Base-by-base conservation (phyloP, 2,113 vertebrate genomes). In the Ptyas mucosa region DNA sequence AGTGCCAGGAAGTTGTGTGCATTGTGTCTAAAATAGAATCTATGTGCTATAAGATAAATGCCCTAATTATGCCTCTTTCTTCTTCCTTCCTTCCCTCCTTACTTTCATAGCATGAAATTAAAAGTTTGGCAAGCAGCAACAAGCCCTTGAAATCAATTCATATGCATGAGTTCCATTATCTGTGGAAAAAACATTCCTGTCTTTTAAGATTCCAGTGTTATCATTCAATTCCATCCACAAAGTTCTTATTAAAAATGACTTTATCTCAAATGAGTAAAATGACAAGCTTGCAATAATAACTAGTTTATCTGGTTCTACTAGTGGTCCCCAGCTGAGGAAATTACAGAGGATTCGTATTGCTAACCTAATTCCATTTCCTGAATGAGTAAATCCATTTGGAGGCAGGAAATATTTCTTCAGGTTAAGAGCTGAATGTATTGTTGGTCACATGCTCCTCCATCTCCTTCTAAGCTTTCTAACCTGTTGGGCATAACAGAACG, bases 161-260 rank as follows among this genome's bases (percentile, higher is more conserved):
- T 88, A 93, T 94, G 1, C 12, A 39, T 0, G 0, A 88, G 39
- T 94, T 90, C 90, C 91, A 46, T 69, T 58, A 93, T 95, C 93
- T 58, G 24, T 89, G 39, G 5, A 18, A 95, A 89, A 94, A 94
- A 94, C 64, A 69, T n/a, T 15, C 64, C 46, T 92, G 21, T 95
- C 92, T 94, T 94, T 89, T 93, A 49, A 95, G 23, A 93, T 57
- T 24, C 12, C 54, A 29, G 88, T 57, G 81, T 91, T 94, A 93
- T 75, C 85, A 90, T 94, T 94, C 54, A 94, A 95, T 94, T 91
- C 90, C 51, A 92, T 52, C 89, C 85, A 52, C n/a, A 94, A 94
- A 93, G 34, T 0, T 75, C 87, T 29, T n/a, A 21, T 49, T 52
- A 90, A 90, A 69, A 69, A 39, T 23, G 29, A 53, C 69, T 90